Percentiles rank a stretch among this genome's conserved stretches.
Evolutionary conservation across 2,888 invertebrate genomes (phyloP).

Genomic region (Antheraea assamensis): DNA sequence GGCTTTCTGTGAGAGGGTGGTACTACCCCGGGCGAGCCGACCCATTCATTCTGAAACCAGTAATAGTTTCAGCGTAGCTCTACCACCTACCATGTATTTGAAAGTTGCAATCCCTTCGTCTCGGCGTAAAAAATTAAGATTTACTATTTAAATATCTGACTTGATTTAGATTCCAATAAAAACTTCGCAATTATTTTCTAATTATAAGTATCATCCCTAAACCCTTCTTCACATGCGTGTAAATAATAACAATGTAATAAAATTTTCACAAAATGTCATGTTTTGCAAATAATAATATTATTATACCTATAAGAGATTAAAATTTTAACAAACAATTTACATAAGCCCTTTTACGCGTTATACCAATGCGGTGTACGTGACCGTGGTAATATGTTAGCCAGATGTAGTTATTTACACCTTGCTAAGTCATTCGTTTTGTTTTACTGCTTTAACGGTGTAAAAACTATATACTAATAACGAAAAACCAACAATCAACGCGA

Average conservation of each 20-base stretch:
- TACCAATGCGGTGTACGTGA: not conserved
- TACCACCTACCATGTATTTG: too few relatives aligned
- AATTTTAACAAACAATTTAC: not conserved
- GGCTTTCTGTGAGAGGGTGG: too few relatives aligned
- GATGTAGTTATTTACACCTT: not conserved
- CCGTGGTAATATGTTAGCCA: not conserved
- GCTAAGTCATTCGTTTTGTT: not conserved
- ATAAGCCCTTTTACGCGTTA: not conserved
- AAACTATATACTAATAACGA: not conserved
- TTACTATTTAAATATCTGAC: not conserved
- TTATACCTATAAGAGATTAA: not conserved
- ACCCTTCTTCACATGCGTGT: not conserved
- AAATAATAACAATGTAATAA: not conserved
- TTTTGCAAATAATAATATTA: not conserved
- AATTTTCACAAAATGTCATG: conserved; percentile 8
- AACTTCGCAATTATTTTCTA: not conserved
- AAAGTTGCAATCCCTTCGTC: not conserved
- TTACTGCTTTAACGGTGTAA: not conserved
- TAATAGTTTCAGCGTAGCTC: too few relatives aligned
- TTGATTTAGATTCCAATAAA: not conserved
- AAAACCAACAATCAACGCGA: too few relatives aligned
- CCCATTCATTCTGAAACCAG: too few relatives aligned
- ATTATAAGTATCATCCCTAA: not conserved
- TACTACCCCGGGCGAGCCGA: too few relatives aligned
- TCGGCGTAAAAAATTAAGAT: not conserved